A percentile compares a stretch with the other conserved stretches of the same genome.
Conservation (phyloP, 2,888 invertebrate genomes). For the Sipunculus nudus region DNA sequence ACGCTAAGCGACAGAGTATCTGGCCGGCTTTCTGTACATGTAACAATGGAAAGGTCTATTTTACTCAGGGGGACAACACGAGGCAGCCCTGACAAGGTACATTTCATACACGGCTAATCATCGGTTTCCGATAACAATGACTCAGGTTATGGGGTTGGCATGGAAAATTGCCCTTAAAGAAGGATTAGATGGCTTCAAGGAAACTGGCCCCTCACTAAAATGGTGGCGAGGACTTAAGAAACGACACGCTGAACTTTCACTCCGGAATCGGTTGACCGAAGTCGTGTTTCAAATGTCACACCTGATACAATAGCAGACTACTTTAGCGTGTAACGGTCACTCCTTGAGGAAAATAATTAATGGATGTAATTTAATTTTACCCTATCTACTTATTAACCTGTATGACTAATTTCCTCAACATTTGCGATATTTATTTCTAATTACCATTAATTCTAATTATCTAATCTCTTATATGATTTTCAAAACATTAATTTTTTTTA, state of each 20-base stretch:
- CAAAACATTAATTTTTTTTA: no score
- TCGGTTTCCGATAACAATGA: not conserved
- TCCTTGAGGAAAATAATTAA: not conserved
- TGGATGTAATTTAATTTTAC: not conserved
- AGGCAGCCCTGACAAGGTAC: not conserved
- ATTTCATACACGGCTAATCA: not conserved
- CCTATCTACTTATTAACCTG: no score
- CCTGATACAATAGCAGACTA: conserved; percentile 3
- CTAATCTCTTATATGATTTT: no score
- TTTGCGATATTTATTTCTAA: no score
- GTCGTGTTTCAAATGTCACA: not conserved
- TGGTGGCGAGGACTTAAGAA: conserved; percentile 4
- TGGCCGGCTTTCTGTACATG: not conserved
- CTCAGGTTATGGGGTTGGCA: not conserved
- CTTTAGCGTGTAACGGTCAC: not conserved
- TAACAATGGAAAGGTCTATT: not conserved
- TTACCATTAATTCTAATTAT: no score
- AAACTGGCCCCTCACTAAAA: not conserved
- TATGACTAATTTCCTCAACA: no score
- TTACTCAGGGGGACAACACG: not conserved
- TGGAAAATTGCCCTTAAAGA: not conserved
- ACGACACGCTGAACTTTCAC: not conserved
- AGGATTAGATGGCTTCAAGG: not conserved
- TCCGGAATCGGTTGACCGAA: not conserved
- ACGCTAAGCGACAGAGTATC: not conserved